These are phyloP conservation scores for Parnassius glacialis DNA, from an alignment of 2,888 invertebrate species.

Conservation along the genomic window DNA sequence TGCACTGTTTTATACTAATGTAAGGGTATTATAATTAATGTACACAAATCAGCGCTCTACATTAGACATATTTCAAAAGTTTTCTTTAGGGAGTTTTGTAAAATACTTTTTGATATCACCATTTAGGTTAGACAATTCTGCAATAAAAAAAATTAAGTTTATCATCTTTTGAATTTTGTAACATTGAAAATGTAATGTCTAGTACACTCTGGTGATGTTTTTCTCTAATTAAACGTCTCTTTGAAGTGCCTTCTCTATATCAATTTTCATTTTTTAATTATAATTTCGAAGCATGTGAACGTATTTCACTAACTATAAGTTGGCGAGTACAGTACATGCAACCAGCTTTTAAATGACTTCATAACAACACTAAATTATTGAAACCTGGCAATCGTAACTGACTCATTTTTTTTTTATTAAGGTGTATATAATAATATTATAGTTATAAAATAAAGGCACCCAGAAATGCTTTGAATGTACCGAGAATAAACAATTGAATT, in stretches of 20 bases:
- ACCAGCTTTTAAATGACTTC: conserved; percentile 21
- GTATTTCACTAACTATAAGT: not conserved
- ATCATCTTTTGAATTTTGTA: too few relatives aligned
- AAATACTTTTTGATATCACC: too few relatives aligned
- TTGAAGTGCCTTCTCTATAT: not conserved
- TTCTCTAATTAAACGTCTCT: too few relatives aligned
- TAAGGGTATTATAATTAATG: conserved; percentile 41
- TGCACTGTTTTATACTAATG: conserved; percentile 58
- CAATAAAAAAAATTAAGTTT: too few relatives aligned
- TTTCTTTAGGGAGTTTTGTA: too few relatives aligned
- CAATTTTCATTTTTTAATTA: too few relatives aligned
- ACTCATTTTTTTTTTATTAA: conserved; percentile 41
- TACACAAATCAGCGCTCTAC: conserved; percentile 29
- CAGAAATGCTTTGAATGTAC: conserved; percentile 74
- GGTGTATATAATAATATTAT: conserved; percentile 54
- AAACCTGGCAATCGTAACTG: conserved; percentile 16
- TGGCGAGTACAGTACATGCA: conserved; percentile 1
- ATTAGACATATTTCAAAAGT: not conserved
- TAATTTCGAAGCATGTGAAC: not conserved
- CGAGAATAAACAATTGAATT: conserved; percentile 69
- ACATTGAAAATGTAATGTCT: too few relatives aligned
- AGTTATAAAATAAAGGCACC: conserved; percentile 54
- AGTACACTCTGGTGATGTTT: too few relatives aligned
- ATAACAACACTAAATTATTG: conserved; percentile 24
- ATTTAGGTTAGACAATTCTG: too few relatives aligned